A percentile compares a stretch with the other conserved stretches of the same genome.
Conservation (phyloP, 1,140 invertebrate genomes). For the Stegodyphus dumicola region DNA sequence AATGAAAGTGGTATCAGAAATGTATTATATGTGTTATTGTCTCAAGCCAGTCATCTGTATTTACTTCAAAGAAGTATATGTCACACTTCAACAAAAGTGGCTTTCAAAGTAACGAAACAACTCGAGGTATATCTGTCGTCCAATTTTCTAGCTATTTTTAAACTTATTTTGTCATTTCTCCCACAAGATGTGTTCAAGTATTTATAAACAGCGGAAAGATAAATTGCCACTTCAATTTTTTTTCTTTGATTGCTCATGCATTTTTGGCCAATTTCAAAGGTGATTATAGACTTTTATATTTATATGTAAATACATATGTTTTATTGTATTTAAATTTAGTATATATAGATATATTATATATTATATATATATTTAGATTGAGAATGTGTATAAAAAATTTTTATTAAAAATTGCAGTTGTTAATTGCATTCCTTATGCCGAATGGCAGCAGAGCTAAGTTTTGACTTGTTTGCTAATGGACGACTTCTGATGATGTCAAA, state of each 20-base stretch:
- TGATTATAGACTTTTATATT: constrained; percentile 60
- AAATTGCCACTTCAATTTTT: neutral
- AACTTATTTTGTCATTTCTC: neutral
- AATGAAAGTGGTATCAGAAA: neutral
- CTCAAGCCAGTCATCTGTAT: neutral
- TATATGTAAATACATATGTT: constrained; percentile 57
- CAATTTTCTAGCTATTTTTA: neutral
- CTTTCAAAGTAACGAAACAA: too few relatives aligned
- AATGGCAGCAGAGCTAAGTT: constrained; percentile 36
- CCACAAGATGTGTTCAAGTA: neutral
- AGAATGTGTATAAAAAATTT: neutral
- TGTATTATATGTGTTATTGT: neutral
- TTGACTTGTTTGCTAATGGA: neutral
- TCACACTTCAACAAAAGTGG: neutral
- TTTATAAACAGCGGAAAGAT: neutral
- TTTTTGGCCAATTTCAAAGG: constrained; percentile 39
- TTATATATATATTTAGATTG: neutral
- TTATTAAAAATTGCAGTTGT: constrained; percentile 47
- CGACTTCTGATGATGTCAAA: neutral
- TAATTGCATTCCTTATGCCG: constrained; percentile 21
- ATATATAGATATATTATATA: constrained; percentile 59
- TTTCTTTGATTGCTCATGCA: constrained; percentile 46
- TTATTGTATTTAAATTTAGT: constrained; percentile 59
- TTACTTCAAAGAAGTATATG: neutral
- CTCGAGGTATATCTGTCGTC: neutral